Evolutionary conservation across 1,140 invertebrate species (phyloP), one percentile per base, ranked within the genome.

Genomic region (Heliconius hermathena): DNA sequence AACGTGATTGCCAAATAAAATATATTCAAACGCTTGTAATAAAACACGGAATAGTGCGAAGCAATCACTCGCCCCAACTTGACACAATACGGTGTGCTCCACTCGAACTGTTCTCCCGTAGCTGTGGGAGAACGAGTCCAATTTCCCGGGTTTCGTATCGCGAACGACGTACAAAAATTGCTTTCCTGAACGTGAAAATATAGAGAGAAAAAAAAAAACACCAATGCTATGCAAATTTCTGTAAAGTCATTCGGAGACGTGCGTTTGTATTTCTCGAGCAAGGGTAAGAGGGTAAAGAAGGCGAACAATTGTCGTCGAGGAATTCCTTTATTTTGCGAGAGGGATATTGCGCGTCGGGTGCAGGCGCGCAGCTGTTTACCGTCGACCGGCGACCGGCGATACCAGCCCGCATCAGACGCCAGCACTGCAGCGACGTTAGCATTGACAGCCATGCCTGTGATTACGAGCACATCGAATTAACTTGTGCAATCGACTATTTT

Each of bases 161-260:
- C 85, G 89, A 78, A 84, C 92, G 90, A 91, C 92, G 91, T 93
- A 92, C 90, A 91, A 93, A 94, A 94, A 94, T 93, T 94, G 93
- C 93, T 94, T 94, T 93, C 91, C 92, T 91, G 89, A 92, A 91
- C 87, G 89, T 90, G 86, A 89, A 93, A 90, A 93, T 92, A 92
- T 92, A 92, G 88, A 92, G 86, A 93, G 33, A 36, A 8, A 88
- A 92, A 92, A n/a, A 93, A 92, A 90, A 81, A 71, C 26, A 18
- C 79, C 80, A 79, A 87, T 87, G 83, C 84, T 84, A 94, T 93
- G 93, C 91, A 94, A 93, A 94, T 94, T 94, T 94, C 93, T 93
- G 91, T 94, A 93, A 93, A 94, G 93, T 93, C 91, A 92, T 94
- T 93, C 90, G 91, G 82, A 90, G 90, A 89, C 93, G 91, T 92